These are phyloP conservation scores for Paramormyrops kingsleyae DNA, from an alignment of 2,113 vertebrate genomes.

Conservation along the genomic window DNA sequence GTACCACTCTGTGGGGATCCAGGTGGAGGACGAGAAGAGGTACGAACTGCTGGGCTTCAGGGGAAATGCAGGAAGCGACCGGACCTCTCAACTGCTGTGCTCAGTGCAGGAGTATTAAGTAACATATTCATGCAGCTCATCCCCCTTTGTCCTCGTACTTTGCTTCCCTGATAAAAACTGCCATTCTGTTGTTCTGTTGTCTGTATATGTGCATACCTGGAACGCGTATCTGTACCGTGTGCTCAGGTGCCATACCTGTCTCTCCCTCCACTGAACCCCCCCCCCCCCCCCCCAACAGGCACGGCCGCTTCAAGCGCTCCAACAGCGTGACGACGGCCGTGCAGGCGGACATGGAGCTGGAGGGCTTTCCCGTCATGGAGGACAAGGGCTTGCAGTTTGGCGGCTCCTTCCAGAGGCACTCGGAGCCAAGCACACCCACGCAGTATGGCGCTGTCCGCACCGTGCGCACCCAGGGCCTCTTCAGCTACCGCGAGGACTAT, in stretches of 20 bases:
- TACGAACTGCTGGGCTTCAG: conserved; percentile 41
- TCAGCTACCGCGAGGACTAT: conserved; percentile 95
- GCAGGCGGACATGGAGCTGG: conserved; percentile 91
- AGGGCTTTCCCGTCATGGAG: conserved; percentile 88
- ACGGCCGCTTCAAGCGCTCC: conserved; percentile 89
- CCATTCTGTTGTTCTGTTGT: not conserved
- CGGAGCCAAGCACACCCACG: conserved; percentile 93
- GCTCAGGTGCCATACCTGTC: not conserved
- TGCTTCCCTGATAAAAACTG: not conserved
- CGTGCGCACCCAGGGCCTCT: conserved; percentile 92
- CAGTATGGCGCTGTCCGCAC: conserved; percentile 90
- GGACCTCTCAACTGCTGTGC: not conserved
- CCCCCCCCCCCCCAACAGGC: conserved; percentile 54
- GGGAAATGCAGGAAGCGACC: not conserved
- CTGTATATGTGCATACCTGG: not conserved
- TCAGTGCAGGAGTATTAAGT: not conserved
- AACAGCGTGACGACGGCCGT: conserved; percentile 96
- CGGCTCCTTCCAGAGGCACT: conserved; percentile 81
- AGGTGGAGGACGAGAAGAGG: conserved; percentile 93
- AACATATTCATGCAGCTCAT: not conserved
- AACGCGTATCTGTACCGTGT: not conserved
- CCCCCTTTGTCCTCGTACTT: not conserved
- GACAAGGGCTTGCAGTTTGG: conserved; percentile 97
- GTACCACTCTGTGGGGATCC: conserved; percentile 91
- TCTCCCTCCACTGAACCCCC: not conserved